Conservation (phyloP, 1,140 invertebrate species). For the Magallana angulata region DNA sequence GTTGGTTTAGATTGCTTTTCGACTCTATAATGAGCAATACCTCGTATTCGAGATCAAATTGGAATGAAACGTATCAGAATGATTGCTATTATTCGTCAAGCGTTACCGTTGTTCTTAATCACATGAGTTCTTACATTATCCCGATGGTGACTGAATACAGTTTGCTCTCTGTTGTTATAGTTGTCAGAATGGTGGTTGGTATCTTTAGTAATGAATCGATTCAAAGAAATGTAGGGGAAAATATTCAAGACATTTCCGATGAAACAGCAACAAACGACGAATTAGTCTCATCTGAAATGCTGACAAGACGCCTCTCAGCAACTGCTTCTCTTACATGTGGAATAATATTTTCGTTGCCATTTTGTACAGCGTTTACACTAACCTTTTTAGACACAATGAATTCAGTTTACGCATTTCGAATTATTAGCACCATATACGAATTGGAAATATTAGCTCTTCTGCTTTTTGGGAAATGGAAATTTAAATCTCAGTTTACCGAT, state of each 20-base stretch:
- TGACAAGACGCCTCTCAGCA: not conserved
- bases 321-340: not conserved
- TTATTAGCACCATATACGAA: not conserved
- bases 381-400: not conserved
- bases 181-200: not conserved
- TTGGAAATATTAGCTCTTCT: not conserved
- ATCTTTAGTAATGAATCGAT: not conserved
- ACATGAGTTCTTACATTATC: not conserved
- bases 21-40: not conserved
- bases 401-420: not conserved
- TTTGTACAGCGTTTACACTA: not conserved
- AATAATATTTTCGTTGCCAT: not conserved
- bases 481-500: not conserved
- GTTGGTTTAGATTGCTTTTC: not conserved
- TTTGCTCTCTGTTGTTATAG: not conserved
- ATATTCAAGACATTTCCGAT: no score
- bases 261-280: not conserved
- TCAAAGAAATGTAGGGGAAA: no score
- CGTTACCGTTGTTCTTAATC: not conserved
- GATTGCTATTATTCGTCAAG: not conserved
- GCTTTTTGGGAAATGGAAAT: not conserved
- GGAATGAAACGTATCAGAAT: not conserved
- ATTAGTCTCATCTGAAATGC: not conserved
- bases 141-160: not conserved
- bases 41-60: not conserved